Evolutionary conservation across 2,888 invertebrate genomes (phyloP), one percentile per base, ranked within the genome.

Genomic region (Copidosoma aretas): DNA sequence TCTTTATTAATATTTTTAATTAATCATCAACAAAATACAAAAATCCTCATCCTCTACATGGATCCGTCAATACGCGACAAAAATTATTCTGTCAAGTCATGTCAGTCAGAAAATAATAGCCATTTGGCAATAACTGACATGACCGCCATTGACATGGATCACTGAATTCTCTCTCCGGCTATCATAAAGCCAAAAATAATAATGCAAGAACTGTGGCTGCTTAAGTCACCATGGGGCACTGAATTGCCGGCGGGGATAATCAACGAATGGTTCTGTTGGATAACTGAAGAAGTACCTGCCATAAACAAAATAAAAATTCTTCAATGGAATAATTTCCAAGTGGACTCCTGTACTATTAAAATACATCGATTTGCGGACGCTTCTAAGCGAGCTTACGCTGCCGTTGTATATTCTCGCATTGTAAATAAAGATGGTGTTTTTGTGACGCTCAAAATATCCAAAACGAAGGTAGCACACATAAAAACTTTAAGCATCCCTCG

Each of bases 401-500:
- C 52, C 1, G 24, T 39, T 12, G n/a, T 39, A 1, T 39, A 57
- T 19, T 4, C 39, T 0, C 17, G 39, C 10, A 12, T 57, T 1
- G 0, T 57, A 1, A 17, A 17, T 19, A 19, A 10, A 1, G 32
- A 25, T 21, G 1, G 1, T 1, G 39, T 57, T 1, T 10, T 17
- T 10, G 19, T 39, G 10, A 19, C 19, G 1, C 41, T 57, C 4
- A 17, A 39, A n/a, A 10, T 57, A n/a, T 19, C n/a, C 0, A 39
- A 57, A 10, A 39, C 57, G 1, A 10, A n/a, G 1, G 57, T 57
- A 10, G 57, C 57, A 10, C 19, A n/a, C 0, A 15, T 57, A 1
- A 57, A 39, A 22, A 57, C 57, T 2, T 19, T 57, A 17, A 57
- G 57, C 19, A 39, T 57, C 8, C 57, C 41, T 4, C 39, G 57